Percentiles rank a stretch among this genome's conserved stretches.
Evolutionary conservation across 2,888 invertebrate genomes (phyloP).

Genomic region (Gandaritis pyraliata): DNA sequence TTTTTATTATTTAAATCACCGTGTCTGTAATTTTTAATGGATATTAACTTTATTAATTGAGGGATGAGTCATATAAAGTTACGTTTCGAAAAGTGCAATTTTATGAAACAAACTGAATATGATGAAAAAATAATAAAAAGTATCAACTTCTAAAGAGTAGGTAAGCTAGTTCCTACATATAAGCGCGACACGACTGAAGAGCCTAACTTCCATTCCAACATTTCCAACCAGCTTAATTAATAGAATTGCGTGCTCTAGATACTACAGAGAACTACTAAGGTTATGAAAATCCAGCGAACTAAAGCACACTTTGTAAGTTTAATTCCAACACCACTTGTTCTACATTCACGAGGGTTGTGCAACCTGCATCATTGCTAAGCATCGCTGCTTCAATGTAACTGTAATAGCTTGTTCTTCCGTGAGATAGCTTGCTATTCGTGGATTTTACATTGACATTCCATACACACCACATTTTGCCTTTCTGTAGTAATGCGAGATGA

Average conservation of each 20-base stretch:
- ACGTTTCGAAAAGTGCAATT: not conserved
- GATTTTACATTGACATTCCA: not conserved
- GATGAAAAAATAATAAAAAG: no score
- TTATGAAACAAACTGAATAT: no score
- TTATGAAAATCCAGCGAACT: slow-evolving; percentile 13
- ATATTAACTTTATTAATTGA: not conserved
- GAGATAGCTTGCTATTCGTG: slow-evolving; percentile 1
- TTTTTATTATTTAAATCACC: not conserved
- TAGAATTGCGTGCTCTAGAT: slow-evolving; percentile 5
- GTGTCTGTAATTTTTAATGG: not conserved
- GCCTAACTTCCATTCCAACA: no score
- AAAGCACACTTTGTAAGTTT: slow-evolving; percentile 26
- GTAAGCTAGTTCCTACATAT: no score
- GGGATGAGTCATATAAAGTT: not conserved
- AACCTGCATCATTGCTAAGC: slow-evolving; percentile 12
- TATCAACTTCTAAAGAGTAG: no score
- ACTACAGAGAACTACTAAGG: slow-evolving; percentile 6
- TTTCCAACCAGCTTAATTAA: slow-evolving; percentile 18
- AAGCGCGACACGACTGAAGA: not conserved
- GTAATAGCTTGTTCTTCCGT: slow-evolving; percentile 4
- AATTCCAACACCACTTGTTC: slow-evolving; percentile 28
- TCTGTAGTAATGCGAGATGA: no score
- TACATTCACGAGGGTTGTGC: slow-evolving; percentile 18
- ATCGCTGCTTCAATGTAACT: slow-evolving; percentile 5
- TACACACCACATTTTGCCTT: no score